Conservation (phyloP, 2,113 vertebrate species). For the Chaenocephalus aceratus region DNA sequence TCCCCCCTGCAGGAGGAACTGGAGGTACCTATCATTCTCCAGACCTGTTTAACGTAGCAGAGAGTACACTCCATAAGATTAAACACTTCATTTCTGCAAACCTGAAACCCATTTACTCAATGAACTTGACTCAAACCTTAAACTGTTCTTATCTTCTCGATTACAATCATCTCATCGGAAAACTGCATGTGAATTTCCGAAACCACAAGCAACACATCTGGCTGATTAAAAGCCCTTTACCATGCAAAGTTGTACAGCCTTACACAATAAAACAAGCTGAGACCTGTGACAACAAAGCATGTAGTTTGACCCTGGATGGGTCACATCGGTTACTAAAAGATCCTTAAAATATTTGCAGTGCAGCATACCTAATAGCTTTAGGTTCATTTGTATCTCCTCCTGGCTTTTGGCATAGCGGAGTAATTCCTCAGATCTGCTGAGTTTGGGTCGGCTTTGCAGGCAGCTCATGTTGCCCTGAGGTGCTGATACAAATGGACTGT, state of each 20-base stretch:
- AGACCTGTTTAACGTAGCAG: constrained; percentile 81
- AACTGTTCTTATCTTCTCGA: background rate
- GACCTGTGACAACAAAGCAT: background rate
- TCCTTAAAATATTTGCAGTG: background rate
- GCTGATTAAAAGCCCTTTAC: background rate
- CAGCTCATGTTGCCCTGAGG: constrained; percentile 73
- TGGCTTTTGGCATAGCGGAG: constrained; percentile 33
- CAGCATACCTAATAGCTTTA: constrained; percentile 78
- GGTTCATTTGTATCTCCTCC: constrained; percentile 58
- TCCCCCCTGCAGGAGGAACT: constrained; percentile 91
- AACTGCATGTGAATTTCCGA: background rate
- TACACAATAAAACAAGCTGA: background rate
- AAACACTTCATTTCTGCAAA: background rate
- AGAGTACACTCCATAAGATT: background rate
- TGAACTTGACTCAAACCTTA: background rate
- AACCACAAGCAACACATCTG: background rate
- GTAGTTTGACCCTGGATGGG: background rate
- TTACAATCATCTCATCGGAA: background rate
- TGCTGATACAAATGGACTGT: background rate
- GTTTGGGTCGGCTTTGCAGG: constrained; percentile 50
- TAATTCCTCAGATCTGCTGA: constrained; percentile 75
- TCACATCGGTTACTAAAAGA: background rate
- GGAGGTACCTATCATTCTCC: constrained; percentile 89
- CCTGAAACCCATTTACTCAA: background rate
- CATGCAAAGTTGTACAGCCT: background rate